Percentiles rank a stretch among this genome's conserved stretches.
Conservation (phyloP, 2,113 vertebrate genomes). For the Callithrix jacchus region DNA sequence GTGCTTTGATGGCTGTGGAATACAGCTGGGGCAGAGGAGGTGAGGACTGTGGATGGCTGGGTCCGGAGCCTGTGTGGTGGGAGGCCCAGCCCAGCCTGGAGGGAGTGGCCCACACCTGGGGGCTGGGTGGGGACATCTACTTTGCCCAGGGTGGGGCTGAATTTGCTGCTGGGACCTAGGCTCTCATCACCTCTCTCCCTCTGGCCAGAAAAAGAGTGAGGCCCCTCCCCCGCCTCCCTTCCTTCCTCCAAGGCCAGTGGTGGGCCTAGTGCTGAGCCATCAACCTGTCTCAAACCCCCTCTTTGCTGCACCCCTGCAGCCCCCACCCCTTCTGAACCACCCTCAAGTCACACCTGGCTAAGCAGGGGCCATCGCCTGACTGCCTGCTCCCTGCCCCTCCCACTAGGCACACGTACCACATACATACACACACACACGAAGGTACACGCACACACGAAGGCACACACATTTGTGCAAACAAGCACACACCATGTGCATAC, state of each 20-base stretch:
- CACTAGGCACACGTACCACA: not conserved
- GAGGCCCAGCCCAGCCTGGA: not conserved
- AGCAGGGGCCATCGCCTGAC: not conserved
- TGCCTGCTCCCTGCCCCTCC: not conserved
- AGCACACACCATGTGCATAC: not conserved
- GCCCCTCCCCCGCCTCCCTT: no score
- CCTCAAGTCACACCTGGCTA: not conserved
- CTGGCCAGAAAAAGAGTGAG: no score
- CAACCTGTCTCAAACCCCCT: rapidly evolving
- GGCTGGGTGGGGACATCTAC: not conserved
- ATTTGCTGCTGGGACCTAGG: no score
- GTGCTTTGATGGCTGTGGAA: not conserved
- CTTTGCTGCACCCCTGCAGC: not conserved
- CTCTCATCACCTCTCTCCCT: no score
- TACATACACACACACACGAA: no score
- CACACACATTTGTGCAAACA: not conserved
- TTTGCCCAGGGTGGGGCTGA: no score
- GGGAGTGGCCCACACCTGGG: no score
- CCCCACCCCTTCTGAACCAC: not conserved
- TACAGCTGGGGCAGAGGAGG: not conserved
- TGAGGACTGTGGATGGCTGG: no score
- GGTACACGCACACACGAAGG: not conserved
- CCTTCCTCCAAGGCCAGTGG: rapidly evolving
- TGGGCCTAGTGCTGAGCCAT: no score
- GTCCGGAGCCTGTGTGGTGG: not conserved